These are phyloP conservation scores for Motacilla alba DNA, from an alignment of 2,113 vertebrate species.

Conservation along the genomic window DNA sequence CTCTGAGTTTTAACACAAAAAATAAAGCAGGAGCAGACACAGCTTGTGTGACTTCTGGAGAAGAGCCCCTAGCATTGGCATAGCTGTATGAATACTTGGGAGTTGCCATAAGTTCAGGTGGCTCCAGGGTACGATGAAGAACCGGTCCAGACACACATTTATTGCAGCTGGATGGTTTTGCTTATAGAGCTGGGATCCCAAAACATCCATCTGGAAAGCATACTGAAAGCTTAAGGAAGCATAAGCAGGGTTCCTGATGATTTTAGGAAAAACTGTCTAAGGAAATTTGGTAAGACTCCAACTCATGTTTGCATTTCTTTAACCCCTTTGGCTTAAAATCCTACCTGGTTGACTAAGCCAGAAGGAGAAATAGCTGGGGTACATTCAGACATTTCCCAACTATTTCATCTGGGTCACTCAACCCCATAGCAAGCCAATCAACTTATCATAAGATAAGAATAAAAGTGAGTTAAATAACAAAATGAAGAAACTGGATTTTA, in stretches of 20 bases:
- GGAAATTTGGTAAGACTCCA: conserved; percentile 17
- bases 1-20: neutral
- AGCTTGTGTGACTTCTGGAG: neutral
- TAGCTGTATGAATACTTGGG: neutral
- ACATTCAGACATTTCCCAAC: neutral
- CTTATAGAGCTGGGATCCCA: conserved; percentile 26
- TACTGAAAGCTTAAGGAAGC: neutral
- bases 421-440: neutral
- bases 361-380: neutral
- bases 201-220: conserved; percentile 46
- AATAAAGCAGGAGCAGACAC: neutral
- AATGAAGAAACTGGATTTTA: neutral
- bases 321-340: conserved; percentile 3
- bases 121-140: neutral
- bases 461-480: neutral
- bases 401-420: neutral
- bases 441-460: neutral
- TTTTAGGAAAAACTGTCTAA: conserved; percentile 11
- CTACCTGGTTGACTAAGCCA: neutral
- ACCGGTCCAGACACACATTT: conserved; percentile 39
- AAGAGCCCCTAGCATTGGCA: neutral
- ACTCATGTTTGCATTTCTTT: neutral
- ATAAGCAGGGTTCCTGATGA: neutral
- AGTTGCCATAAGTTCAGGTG: neutral
- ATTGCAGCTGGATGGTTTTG: conserved; percentile 9